Evolutionary conservation across 2,797 vertebrate species (phyloP).

Genomic region (Pseudotriccus pelzelni): DNA sequence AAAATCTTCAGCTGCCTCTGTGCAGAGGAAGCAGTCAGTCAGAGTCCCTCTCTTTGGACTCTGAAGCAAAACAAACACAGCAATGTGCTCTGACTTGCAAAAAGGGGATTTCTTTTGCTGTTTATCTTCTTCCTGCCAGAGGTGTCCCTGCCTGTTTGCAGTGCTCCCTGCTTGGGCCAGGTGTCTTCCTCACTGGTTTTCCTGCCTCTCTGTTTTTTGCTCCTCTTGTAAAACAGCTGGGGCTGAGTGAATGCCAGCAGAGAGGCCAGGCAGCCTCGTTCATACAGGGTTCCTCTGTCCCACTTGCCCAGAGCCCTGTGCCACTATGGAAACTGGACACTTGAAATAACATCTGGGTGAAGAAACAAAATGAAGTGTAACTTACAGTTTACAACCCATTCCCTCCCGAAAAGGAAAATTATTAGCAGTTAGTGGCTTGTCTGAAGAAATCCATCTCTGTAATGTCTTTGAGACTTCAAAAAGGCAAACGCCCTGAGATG

Average conservation of each 20-base stretch:
- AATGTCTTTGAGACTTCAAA: neutral
- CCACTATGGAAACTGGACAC: neutral
- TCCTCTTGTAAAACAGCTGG: neutral
- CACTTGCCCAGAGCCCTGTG: neutral
- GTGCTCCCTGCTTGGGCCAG: neutral
- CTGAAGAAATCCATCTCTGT: neutral
- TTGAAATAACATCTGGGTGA: constrained; percentile 39
- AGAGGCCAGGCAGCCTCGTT: neutral
- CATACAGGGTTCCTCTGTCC: neutral
- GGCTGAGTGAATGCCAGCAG: neutral
- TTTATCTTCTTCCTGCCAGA: neutral
- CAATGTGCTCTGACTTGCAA: neutral
- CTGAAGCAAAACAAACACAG: neutral
- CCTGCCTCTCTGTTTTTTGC: neutral
- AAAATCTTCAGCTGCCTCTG: neutral
- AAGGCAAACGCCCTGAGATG: neutral
- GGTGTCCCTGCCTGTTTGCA: neutral
- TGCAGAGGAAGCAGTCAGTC: neutral
- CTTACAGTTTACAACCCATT: neutral
- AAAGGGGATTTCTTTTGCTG: neutral
- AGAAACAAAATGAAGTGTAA: constrained; percentile 17
- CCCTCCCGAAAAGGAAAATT: neutral
- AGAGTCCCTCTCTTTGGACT: neutral
- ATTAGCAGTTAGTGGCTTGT: neutral
- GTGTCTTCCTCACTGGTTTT: neutral